phyloP scores from a whole-genome alignment of 2,113 vertebrate genomes.

The Ariopsis seemanni region DNA sequence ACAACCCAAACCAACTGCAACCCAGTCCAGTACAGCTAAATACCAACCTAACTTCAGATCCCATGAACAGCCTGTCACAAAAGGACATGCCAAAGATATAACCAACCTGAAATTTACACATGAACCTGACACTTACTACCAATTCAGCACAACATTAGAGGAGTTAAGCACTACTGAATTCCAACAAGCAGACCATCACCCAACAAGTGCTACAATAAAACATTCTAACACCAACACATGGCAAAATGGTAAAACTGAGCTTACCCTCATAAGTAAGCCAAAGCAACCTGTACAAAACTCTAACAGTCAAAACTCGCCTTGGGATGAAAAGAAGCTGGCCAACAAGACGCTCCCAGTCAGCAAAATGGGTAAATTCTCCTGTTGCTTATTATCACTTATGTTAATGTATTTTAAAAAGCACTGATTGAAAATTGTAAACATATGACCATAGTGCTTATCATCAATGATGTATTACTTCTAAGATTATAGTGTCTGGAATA shows the following conservation, averaged over 20 bases:
- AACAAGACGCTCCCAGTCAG: slow-evolving; percentile 30
- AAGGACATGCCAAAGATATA: background rate
- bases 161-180: slow-evolving; percentile 1
- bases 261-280: background rate
- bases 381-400: slow-evolving; percentile 3
- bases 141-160: background rate
- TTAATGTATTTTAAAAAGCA: background rate
- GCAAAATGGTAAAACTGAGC: slow-evolving; percentile 10
- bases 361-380: slow-evolving; percentile 49
- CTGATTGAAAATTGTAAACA: background rate
- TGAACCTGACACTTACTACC: slow-evolving; percentile 18
- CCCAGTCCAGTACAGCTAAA: background rate
- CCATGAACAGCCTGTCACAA: background rate
- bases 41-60: background rate
- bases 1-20: background rate
- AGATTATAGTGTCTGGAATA: background rate
- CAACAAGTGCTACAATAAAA: slow-evolving; percentile 1
- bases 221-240: background rate
- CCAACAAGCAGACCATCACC: background rate
- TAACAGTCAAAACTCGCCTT: slow-evolving; percentile 7
- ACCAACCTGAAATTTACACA: background rate
- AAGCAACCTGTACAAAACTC: slow-evolving; percentile 26
- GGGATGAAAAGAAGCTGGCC: slow-evolving; percentile 35
- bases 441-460: background rate
- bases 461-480: background rate